These are phyloP conservation scores for Microctenopoma steveboyesi DNA, from an alignment of 2,797 vertebrate species.

Conservation along the genomic window DNA sequence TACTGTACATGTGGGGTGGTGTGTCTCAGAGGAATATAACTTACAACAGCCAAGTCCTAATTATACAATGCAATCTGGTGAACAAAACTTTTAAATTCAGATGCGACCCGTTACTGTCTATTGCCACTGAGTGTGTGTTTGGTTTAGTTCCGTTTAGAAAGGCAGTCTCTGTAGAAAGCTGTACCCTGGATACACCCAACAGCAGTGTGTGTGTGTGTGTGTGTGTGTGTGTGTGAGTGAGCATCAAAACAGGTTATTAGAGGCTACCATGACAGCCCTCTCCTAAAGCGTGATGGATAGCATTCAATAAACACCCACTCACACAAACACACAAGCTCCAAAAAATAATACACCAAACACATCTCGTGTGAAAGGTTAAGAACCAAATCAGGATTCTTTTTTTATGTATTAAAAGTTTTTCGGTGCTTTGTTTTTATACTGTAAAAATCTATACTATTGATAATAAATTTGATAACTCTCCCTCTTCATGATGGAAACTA, in stretches of 20 bases:
- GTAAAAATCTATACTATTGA: constrained; percentile 7
- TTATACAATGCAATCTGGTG: constrained; percentile 54
- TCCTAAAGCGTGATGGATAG: constrained; percentile 26
- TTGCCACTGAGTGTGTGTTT: constrained; percentile 23
- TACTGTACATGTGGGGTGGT: constrained; percentile 47
- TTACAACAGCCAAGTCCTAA: constrained; percentile 56
- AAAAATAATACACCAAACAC: constrained; percentile 16
- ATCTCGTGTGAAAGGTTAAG: constrained; percentile 6
- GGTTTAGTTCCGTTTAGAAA: constrained; percentile 24
- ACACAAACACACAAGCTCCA: constrained; percentile 2
- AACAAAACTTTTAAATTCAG: constrained; percentile 61
- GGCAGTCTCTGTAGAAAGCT: constrained; percentile 22
- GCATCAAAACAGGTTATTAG: constrained; percentile 23
- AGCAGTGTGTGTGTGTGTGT: background rate
- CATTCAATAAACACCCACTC: constrained; percentile 31
- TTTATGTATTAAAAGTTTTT: constrained; percentile 1
- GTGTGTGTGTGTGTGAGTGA: constrained; percentile 25
- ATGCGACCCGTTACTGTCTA: constrained; percentile 64
- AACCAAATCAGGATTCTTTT: constrained; percentile 8
- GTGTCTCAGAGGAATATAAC: constrained; percentile 44
- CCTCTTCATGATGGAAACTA: constrained; percentile 2
- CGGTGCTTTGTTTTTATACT: constrained; percentile 1
- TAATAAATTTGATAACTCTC: background rate
- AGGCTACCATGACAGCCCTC: constrained; percentile 6
- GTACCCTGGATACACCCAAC: constrained; percentile 24